These are phyloP conservation scores for Arvicanthis niloticus DNA, from an alignment of 2,113 vertebrate species.

Conservation along the genomic window DNA sequence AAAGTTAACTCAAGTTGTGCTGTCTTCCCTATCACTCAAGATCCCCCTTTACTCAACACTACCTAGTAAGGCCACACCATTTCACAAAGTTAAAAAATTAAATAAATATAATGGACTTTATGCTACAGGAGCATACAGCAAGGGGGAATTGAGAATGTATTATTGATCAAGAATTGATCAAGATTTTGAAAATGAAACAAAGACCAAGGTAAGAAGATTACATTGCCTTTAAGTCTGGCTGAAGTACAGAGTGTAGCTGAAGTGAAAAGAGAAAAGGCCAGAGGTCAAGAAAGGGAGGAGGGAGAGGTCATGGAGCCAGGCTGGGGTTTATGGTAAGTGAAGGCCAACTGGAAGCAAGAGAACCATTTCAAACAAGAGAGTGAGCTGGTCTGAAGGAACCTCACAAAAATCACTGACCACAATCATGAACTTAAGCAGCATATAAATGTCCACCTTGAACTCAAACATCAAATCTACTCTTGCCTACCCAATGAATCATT, in stretches of 20 bases:
- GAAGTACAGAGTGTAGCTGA: neutral
- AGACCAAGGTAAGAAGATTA: neutral
- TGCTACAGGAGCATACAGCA: neutral
- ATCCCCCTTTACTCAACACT: neutral
- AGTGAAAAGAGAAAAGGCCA: neutral
- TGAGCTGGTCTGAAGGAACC: neutral
- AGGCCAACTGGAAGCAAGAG: neutral
- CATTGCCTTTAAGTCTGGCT: neutral
- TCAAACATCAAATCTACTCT: neutral
- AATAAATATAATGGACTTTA: neutral
- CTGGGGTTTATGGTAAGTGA: neutral
- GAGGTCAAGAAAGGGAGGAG: neutral
- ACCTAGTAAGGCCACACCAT: neutral
- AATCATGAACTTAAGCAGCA: neutral
- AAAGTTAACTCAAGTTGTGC: neutral
- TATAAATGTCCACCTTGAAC: neutral
- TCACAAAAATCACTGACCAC: neutral
- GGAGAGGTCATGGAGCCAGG: neutral
- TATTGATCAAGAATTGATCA: neutral
- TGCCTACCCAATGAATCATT: neutral
- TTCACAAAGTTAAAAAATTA: neutral
- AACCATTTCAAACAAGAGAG: neutral
- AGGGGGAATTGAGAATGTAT: neutral
- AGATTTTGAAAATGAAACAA: neutral
- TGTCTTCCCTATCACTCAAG: neutral